phyloP scores from a whole-genome alignment of 2,797 vertebrate species.

The Alauda arvensis region DNA sequence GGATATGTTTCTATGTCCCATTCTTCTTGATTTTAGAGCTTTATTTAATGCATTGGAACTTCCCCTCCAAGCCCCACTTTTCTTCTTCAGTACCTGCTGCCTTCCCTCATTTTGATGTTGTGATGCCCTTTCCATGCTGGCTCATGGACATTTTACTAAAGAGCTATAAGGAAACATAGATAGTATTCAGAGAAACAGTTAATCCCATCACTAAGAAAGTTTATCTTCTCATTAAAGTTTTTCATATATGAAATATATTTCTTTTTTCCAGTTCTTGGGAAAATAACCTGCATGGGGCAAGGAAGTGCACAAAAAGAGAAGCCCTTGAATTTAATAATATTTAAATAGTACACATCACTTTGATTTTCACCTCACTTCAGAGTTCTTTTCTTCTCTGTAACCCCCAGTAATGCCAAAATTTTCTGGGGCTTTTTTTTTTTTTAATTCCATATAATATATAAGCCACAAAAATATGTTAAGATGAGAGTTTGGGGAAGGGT shows the following conservation, averaged over 20 bases:
- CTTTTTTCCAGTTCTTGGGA: neutral
- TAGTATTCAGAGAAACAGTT: neutral
- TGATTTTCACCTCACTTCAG: neutral
- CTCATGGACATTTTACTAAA: neutral
- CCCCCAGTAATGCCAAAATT: neutral
- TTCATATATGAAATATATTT: neutral
- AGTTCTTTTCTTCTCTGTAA: neutral
- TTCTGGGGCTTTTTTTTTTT: neutral
- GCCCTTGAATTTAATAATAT: neutral
- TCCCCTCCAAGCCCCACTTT: neutral
- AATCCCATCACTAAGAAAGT: neutral
- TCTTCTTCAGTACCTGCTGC: neutral
- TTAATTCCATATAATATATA: neutral
- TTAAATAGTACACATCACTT: neutral
- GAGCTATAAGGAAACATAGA: neutral
- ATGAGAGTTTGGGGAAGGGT: neutral
- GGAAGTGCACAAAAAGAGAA: neutral
- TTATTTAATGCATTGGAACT: neutral
- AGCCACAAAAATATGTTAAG: neutral
- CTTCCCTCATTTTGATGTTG: neutral
- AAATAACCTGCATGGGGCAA: neutral
- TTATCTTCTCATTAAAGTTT: neutral
- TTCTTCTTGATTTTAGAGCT: neutral
- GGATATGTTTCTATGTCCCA: neutral
- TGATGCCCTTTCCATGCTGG: neutral